Conservation (phyloP, 2,113 vertebrate species). For the Empidonax alnorum region DNA sequence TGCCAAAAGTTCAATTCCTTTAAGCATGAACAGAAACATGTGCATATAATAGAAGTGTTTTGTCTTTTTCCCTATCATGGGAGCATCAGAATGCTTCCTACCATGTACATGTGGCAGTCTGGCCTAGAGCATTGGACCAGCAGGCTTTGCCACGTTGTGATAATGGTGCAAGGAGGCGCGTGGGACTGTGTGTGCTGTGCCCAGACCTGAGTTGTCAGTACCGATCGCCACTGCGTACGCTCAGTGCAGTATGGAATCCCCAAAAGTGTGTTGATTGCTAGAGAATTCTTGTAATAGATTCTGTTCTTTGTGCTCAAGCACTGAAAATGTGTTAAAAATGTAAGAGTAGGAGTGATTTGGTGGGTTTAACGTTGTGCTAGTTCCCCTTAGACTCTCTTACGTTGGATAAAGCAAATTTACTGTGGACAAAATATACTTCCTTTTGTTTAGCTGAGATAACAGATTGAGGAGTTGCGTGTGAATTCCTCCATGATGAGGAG, state of each 20-base stretch:
- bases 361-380: slow-evolving; percentile 41
- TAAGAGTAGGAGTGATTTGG: slow-evolving; percentile 3
- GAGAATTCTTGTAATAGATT: not conserved
- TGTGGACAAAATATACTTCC: slow-evolving; percentile 15
- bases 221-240: not conserved
- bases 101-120: not conserved
- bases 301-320: not conserved
- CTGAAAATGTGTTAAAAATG: slow-evolving; percentile 49
- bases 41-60: not conserved
- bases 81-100: not conserved
- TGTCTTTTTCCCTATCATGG: not conserved
- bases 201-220: not conserved
- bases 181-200: not conserved
- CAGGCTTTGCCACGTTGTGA: not conserved
- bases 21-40: not conserved
- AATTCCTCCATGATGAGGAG: not conserved
- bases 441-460: slow-evolving; percentile 30
- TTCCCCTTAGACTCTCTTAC: slow-evolving; percentile 10
- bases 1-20: slow-evolving; percentile 35
- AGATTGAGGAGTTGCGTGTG: not conserved
- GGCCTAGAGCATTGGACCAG: not conserved
- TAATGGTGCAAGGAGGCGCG: not conserved
- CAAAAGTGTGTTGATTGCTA: not conserved
- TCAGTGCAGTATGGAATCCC: not conserved
- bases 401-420: slow-evolving; percentile 18